Percentiles rank a stretch among this genome's conserved stretches.
Evolutionary conservation across 1,140 invertebrate genomes (phyloP).

Genomic region (Calosoma granatense): DNA sequence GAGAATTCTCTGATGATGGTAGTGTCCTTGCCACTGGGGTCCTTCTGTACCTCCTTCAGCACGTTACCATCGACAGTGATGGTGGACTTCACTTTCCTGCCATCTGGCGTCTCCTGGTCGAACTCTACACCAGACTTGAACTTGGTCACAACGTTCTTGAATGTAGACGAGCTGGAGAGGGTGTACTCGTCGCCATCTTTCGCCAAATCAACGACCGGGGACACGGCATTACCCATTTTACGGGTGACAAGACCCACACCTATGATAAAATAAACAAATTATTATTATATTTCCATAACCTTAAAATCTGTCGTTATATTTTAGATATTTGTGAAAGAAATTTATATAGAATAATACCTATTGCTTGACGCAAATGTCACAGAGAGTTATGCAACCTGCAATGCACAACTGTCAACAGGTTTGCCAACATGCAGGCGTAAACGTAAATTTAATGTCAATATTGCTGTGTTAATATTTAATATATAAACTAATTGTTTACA

Average conservation of each 20-base stretch:
- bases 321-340: too few relatives aligned
- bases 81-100: conserved; percentile 65
- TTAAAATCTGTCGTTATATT: conserved; percentile 1
- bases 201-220: conserved; percentile 62
- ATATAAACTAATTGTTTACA: too few relatives aligned
- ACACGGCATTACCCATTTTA: conserved; percentile 64
- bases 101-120: conserved; percentile 77
- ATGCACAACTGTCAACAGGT: too few relatives aligned
- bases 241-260: conserved; percentile 65
- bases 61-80: conserved; percentile 58
- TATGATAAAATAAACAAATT: conserved; percentile 36
- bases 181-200: conserved; percentile 55
- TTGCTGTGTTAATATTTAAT: too few relatives aligned
- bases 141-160: conserved; percentile 67
- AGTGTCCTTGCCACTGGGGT: conserved; percentile 51
- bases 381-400: too few relatives aligned
- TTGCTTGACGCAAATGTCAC: too few relatives aligned
- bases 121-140: conserved; percentile 78
- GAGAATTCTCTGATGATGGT: conserved; percentile 56
- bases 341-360: too few relatives aligned
- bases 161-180: conserved; percentile 69
- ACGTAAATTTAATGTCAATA: too few relatives aligned
- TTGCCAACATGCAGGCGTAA: too few relatives aligned
- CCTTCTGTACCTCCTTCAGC: conserved; percentile 58
- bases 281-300: conserved; percentile 9